Evolutionary conservation across 1,140 invertebrate genomes (phyloP).

Genomic region (Pogonognathellus flavescens): DNA sequence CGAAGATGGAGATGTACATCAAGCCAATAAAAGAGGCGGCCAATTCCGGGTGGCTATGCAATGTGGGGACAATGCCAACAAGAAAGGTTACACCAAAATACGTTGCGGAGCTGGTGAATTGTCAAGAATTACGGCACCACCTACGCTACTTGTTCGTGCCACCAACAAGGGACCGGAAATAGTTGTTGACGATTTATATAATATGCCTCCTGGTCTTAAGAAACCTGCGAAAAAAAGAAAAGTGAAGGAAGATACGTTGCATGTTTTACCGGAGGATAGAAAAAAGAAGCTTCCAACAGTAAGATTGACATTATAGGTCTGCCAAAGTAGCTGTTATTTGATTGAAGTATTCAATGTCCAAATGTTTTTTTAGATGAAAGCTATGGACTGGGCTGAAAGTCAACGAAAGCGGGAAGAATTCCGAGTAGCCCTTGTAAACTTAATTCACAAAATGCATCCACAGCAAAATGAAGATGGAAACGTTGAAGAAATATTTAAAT

Average conservation of each 20-base stretch:
- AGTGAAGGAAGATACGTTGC: slow-evolving; percentile 55
- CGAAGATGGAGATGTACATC: neutral
- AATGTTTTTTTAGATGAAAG: slow-evolving; percentile 60
- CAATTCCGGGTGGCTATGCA: neutral
- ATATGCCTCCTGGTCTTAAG: slow-evolving; percentile 50
- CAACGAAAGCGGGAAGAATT: slow-evolving; percentile 86
- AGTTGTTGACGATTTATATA: slow-evolving; percentile 61
- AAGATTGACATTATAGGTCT: too few relatives aligned
- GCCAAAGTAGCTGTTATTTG: too few relatives aligned
- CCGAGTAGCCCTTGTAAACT: slow-evolving; percentile 81
- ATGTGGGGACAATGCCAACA: neutral
- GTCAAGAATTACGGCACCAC: slow-evolving; percentile 51
- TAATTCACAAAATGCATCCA: slow-evolving; percentile 74
- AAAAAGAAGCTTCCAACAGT: slow-evolving; percentile 59
- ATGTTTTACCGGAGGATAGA: slow-evolving; percentile 55
- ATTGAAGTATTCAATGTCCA: neutral
- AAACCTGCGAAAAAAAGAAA: slow-evolving; percentile 27
- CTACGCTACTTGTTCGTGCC: slow-evolving; percentile 51
- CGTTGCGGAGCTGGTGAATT: slow-evolving; percentile 27
- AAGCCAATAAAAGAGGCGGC: neutral
- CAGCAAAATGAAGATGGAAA: slow-evolving; percentile 32
- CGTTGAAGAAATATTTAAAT: slow-evolving; percentile 20
- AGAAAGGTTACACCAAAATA: slow-evolving; percentile 11
- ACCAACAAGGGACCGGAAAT: slow-evolving; percentile 59
- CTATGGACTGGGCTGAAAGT: slow-evolving; percentile 76